These are phyloP conservation scores for Melanogrammus aeglefinus DNA, from an alignment of 2,797 vertebrate species.

Conservation along the genomic window DNA sequence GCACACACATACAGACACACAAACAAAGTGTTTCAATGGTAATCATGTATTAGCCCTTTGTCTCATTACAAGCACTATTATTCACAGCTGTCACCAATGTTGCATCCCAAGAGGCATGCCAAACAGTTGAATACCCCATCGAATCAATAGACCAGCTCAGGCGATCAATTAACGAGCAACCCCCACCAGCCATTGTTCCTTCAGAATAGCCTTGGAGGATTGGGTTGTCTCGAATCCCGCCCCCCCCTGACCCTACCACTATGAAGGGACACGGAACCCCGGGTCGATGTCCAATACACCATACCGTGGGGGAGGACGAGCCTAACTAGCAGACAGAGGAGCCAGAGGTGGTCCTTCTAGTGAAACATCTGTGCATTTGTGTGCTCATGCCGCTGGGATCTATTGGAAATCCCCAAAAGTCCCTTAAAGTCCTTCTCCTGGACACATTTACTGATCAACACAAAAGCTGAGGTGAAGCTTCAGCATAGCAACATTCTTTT, in stretches of 20 bases:
- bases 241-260: neutral
- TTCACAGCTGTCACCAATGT: neutral
- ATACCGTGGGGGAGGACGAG: neutral
- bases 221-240: neutral
- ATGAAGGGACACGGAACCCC: neutral
- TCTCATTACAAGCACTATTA: neutral
- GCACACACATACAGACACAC: neutral
- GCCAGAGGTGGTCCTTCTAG: neutral
- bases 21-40: neutral
- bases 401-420: neutral
- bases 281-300: neutral
- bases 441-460: neutral
- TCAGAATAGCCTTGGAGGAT: neutral
- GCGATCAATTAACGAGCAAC: neutral
- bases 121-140: neutral
- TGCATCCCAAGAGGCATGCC: constrained; percentile 1
- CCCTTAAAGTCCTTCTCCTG: neutral
- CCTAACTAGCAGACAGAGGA: neutral
- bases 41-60: neutral
- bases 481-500: no score
- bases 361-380: neutral
- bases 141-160: neutral
- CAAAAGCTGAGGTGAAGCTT: no score
- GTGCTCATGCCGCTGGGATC: neutral
- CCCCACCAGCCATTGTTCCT: neutral